phyloP scores from a whole-genome alignment of 2,888 invertebrate genomes.

The Auanema sp. region DNA sequence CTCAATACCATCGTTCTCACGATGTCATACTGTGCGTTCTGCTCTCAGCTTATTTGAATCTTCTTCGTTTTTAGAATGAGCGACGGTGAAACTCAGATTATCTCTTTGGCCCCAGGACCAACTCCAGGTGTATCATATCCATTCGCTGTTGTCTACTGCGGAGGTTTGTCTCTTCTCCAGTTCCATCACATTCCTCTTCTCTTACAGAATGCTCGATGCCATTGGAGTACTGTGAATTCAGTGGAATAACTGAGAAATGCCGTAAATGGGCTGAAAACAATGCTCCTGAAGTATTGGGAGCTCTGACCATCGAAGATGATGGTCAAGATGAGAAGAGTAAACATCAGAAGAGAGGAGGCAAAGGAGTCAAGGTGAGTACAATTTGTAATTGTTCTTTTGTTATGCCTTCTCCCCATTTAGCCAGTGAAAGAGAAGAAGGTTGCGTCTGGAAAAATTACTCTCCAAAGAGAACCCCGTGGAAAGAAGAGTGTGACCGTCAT shows the following conservation, averaged over 20 bases:
- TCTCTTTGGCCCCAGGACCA: slow-evolving; percentile 36
- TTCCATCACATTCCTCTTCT: neutral
- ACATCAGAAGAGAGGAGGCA: slow-evolving; percentile 92
- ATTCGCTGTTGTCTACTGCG: slow-evolving; percentile 52
- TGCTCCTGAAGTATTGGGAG: slow-evolving; percentile 71
- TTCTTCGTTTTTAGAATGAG: no score
- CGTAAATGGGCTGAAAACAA: slow-evolving; percentile 93
- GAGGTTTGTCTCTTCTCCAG: slow-evolving; percentile 31
- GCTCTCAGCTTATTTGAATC: no score
- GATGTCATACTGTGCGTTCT: no score
- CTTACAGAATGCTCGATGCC: slow-evolving; percentile 59
- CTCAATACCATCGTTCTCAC: neutral
- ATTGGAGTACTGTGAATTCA: slow-evolving; percentile 91
- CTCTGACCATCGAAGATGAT: slow-evolving; percentile 23
- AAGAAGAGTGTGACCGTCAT: slow-evolving; percentile 99
- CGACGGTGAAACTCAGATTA: slow-evolving; percentile 2
- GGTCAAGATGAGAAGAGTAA: slow-evolving; percentile 64
- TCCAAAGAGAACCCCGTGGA: slow-evolving; percentile 77
- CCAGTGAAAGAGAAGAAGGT: slow-evolving; percentile 69
- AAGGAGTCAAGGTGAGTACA: slow-evolving; percentile 72
- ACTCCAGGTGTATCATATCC: slow-evolving; percentile 49
- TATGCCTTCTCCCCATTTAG: slow-evolving; percentile 2
- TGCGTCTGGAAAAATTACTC: slow-evolving; percentile 73
- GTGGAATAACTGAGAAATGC: slow-evolving; percentile 89
- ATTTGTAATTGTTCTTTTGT: slow-evolving; percentile 6